These are phyloP conservation scores for Parasteatoda lunata DNA, from an alignment of 2,888 invertebrate species.

Conservation along the genomic window DNA sequence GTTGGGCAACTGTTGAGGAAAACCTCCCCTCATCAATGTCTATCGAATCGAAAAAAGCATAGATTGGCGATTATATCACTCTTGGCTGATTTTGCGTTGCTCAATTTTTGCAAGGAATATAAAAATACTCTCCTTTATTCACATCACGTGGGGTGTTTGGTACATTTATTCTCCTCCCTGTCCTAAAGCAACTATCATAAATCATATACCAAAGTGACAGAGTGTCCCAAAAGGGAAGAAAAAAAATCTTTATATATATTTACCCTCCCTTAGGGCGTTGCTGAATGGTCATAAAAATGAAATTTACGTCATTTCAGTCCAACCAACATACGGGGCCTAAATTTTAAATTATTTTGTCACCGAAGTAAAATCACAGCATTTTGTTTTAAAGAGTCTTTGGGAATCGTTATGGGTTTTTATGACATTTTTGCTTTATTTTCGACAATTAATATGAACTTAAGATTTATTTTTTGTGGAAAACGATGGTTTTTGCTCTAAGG, in stretches of 20 bases:
- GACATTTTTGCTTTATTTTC: too few relatives aligned
- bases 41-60: constrained; percentile 41
- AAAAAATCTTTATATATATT: not conserved
- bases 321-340: too few relatives aligned
- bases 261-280: constrained; percentile 28
- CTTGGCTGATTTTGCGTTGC: constrained; percentile 35
- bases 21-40: constrained; percentile 27
- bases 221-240: constrained; percentile 25
- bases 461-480: too few relatives aligned
- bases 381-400: too few relatives aligned
- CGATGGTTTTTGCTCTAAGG: too few relatives aligned
- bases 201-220: constrained; percentile 57
- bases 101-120: constrained; percentile 7
- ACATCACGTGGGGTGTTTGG: constrained; percentile 41
- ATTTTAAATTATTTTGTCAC: too few relatives aligned
- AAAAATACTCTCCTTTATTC: constrained; percentile 50
- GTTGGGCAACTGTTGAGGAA: constrained; percentile 65
- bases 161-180: constrained; percentile 35
- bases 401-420: too few relatives aligned
- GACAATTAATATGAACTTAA: too few relatives aligned
- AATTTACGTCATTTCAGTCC: constrained; percentile 21
- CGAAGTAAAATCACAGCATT: too few relatives aligned
- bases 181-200: constrained; percentile 46
- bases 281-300: not conserved
- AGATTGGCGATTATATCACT: constrained; percentile 59